A percentile compares a stretch with the other conserved stretches of the same genome.
These are phyloP conservation scores for Silurus glanis DNA, from an alignment of 2,113 vertebrate genomes.

Conservation along the genomic window DNA sequence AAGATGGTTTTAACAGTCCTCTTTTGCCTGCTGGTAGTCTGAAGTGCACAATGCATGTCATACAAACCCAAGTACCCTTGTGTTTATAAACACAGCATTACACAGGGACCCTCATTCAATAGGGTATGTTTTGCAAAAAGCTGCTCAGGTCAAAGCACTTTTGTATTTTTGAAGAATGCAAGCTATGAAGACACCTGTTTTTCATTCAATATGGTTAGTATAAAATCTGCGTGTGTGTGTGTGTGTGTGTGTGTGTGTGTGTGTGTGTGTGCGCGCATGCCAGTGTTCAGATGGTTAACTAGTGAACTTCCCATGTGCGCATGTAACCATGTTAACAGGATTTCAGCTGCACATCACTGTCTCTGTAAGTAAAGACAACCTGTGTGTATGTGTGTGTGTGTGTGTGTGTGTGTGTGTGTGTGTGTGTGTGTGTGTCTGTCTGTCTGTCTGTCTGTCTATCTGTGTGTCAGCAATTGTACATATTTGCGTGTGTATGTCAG, in stretches of 20 bases:
- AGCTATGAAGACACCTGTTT: conserved; percentile 81
- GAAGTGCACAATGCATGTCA: conserved; percentile 61
- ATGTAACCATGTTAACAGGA: conserved; percentile 14
- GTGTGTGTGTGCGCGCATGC: neutral
- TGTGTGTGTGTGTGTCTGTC: conserved; percentile 42
- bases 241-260: conserved; percentile 24
- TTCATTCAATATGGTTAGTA: conserved; percentile 68
- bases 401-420: conserved; percentile 23
- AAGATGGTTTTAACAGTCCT: conserved; percentile 74
- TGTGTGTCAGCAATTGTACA: conserved; percentile 63
- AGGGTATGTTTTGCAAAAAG: conserved; percentile 64
- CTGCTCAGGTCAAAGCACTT: conserved; percentile 75
- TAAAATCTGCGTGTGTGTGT: conserved; percentile 47
- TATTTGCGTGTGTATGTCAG: conserved; percentile 62
- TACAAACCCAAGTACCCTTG: conserved; percentile 63
- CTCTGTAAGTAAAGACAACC: neutral
- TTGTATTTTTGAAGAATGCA: conserved; percentile 72
- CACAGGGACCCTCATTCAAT: conserved; percentile 68
- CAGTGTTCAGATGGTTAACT: conserved; percentile 12
- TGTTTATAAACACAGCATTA: conserved; percentile 70
- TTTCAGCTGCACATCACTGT: conserved; percentile 11
- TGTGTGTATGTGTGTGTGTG: neutral
- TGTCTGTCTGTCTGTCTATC: conserved; percentile 59
- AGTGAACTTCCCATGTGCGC: neutral
- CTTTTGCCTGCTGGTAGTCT: conserved; percentile 59